A percentile compares a stretch with the other conserved stretches of the same genome.
phyloP scores from a whole-genome alignment of 35 echinoderm and acorn worm species.

The Amphiura filiformis region DNA sequence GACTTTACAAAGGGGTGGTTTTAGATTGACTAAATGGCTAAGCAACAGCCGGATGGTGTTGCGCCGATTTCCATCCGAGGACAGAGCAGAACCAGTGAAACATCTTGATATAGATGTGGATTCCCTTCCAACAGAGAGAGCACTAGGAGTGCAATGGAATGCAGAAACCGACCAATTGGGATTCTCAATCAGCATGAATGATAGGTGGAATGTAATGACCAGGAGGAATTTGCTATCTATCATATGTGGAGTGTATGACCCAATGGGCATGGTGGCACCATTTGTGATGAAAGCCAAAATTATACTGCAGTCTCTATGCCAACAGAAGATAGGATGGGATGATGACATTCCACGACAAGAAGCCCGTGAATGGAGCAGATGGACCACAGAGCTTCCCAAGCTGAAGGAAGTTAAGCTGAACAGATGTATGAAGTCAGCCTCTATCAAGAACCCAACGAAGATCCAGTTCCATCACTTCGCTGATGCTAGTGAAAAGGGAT shows the following conservation, averaged over 20 bases:
- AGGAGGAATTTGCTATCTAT: slow-evolving; percentile 23
- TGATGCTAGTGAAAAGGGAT: too few relatives aligned
- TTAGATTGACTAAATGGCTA: slow-evolving; percentile 49
- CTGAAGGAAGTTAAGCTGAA: slow-evolving; percentile 21
- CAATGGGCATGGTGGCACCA: slow-evolving; percentile 42
- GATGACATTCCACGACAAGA: slow-evolving; percentile 29
- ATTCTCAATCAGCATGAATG: neutral
- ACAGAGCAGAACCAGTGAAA: slow-evolving; percentile 15
- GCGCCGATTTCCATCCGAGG: neutral
- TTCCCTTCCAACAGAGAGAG: slow-evolving; percentile 31
- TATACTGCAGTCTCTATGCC: slow-evolving; percentile 44
- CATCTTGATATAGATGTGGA: slow-evolving; percentile 30
- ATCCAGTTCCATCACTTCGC: too few relatives aligned
- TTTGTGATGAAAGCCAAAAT: slow-evolving; percentile 33
- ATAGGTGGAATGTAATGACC: neutral
- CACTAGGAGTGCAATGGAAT: slow-evolving; percentile 40
- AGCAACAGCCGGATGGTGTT: slow-evolving; percentile 41
- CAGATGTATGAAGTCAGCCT: slow-evolving; percentile 29
- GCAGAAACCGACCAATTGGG: slow-evolving; percentile 15
- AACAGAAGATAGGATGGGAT: slow-evolving; percentile 48
- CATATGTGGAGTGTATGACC: slow-evolving; percentile 47
- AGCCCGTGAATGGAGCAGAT: slow-evolving; percentile 15
- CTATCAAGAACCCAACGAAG: too few relatives aligned
- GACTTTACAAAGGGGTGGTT: neutral
- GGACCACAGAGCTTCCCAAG: slow-evolving; percentile 39